Conservation (phyloP, 2,797 vertebrate genomes). For the Cyclopterus lumpus region DNA sequence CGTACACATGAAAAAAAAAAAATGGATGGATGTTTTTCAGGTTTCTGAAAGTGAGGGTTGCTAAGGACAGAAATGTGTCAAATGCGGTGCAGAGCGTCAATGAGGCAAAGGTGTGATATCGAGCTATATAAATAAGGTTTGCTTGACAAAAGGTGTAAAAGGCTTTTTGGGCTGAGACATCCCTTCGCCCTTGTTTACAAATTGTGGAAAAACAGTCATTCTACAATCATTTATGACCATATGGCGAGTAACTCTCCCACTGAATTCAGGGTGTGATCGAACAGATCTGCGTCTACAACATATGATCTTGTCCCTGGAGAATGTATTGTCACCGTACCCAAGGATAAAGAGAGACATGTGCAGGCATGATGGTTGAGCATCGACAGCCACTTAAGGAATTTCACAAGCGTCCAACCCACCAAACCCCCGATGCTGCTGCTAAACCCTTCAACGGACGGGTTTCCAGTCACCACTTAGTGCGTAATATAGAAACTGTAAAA, state of each 20-base stretch:
- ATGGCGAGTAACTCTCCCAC: background rate
- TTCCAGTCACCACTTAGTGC: background rate
- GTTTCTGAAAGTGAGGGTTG: too few relatives aligned
- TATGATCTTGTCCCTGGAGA: background rate
- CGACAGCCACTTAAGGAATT: constrained; percentile 53
- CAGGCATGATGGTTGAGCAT: constrained; percentile 11
- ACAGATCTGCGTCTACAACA: background rate
- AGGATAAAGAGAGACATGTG: constrained; percentile 30
- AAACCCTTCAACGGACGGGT: constrained; percentile 15
- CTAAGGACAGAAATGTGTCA: too few relatives aligned
- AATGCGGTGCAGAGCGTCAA: too few relatives aligned
- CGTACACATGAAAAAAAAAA: too few relatives aligned
- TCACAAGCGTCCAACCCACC: constrained; percentile 1
- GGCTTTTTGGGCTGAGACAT: background rate
- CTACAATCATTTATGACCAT: too few relatives aligned
- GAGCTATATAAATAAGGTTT: background rate
- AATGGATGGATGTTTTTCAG: too few relatives aligned
- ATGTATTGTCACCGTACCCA: background rate
- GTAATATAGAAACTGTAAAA: background rate
- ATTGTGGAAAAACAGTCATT: background rate
- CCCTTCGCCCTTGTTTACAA: background rate
- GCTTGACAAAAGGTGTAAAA: background rate
- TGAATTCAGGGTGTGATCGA: background rate
- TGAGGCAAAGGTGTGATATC: background rate
- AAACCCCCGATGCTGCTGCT: background rate